phyloP scores from a whole-genome alignment of 2,797 vertebrate genomes.

The Fringilla coelebs region DNA sequence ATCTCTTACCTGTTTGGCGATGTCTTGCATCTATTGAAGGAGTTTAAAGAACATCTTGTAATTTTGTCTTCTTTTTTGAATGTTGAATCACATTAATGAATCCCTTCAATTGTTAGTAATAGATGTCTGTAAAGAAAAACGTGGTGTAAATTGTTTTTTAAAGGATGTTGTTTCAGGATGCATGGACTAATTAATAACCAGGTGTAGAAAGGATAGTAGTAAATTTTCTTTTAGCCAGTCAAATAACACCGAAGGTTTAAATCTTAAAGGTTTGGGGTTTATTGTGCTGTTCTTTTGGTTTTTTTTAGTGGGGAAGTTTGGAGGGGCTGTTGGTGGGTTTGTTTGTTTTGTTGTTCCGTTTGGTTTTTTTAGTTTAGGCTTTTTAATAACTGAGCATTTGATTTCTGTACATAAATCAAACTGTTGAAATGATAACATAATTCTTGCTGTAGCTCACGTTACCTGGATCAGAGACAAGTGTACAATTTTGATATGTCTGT shows the following conservation, averaged over 20 bases:
- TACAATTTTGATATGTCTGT: not conserved
- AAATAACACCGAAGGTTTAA: not conserved
- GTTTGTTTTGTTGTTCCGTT: not conserved
- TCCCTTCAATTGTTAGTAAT: not conserved
- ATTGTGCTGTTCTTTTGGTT: not conserved
- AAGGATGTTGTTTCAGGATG: not conserved
- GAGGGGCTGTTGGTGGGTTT: not conserved
- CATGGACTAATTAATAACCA: not conserved
- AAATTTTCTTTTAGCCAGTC: not conserved
- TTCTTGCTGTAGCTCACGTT: not conserved
- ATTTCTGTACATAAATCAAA: not conserved
- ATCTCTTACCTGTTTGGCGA: not conserved
- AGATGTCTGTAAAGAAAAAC: not conserved
- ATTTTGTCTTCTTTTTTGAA: not conserved
- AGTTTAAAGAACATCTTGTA: not conserved
- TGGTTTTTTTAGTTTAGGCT: not conserved
- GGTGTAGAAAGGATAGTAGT: not conserved
- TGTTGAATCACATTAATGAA: not conserved
- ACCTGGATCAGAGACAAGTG: not conserved
- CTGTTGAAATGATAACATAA: not conserved
- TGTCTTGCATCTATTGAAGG: not conserved
- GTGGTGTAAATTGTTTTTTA: not conserved
- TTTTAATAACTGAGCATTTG: not conserved
- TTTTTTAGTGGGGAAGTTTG: too few relatives aligned
- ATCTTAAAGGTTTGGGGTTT: not conserved